phyloP scores from a whole-genome alignment of 1,140 invertebrate species.

The Myzus persicae region DNA sequence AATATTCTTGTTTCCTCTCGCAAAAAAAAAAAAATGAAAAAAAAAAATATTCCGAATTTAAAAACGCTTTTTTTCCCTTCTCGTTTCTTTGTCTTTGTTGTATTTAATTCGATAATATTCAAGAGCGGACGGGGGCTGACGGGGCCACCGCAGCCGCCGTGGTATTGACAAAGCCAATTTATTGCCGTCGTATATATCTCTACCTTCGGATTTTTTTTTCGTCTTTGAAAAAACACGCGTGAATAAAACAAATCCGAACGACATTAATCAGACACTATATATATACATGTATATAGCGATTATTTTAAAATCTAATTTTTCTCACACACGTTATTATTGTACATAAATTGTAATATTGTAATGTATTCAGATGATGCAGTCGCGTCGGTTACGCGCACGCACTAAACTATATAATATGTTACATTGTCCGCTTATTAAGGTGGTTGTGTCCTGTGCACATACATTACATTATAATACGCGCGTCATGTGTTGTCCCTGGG shows the following conservation, averaged over 20 bases:
- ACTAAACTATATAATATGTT: neutral
- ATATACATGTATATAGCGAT: neutral
- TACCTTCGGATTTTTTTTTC: constrained; percentile 17
- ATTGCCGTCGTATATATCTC: neutral
- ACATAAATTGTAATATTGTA: neutral
- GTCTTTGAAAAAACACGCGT: neutral
- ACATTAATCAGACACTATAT: neutral
- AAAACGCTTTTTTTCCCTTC: constrained; percentile 25
- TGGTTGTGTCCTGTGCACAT: constrained; percentile 15
- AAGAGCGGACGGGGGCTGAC: constrained; percentile 1
- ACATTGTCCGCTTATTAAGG: neutral
- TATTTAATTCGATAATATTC: constrained; percentile 42
- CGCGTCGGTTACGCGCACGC: neutral
- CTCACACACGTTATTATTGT: neutral
- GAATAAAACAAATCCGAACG: constrained; percentile 23
- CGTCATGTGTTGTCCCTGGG: neutral
- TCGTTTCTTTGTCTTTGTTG: constrained; percentile 38
- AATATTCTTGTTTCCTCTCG: constrained; percentile 24
- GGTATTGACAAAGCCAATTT: constrained; percentile 38
- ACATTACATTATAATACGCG: neutral
- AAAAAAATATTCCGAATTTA: constrained; percentile 47
- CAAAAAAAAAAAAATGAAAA: neutral
- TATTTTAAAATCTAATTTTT: constrained; percentile 1
- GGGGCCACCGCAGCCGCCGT: neutral
- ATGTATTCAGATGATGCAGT: neutral